Base-by-base conservation (phyloP, 2,888 invertebrate genomes). In the Yponomeuta plumbellus region DNA sequence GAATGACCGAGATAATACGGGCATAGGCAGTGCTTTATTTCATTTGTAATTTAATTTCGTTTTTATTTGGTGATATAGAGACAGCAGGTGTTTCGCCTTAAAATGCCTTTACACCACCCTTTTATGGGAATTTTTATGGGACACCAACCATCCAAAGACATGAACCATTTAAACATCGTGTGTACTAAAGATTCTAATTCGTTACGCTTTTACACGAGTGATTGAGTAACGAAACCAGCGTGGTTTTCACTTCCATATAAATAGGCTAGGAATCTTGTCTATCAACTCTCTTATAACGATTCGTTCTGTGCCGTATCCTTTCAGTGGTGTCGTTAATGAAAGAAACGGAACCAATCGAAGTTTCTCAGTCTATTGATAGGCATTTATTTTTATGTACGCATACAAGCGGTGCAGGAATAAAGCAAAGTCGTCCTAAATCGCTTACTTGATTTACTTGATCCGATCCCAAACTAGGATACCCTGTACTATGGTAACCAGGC, bases 291-390 rank as follows among this genome's bases (percentile, higher is more conserved):
- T 52, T 17, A 52, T 52, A 17, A 52, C 44, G 44, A 52, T 52
- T 52, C 44, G 44, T 52, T 52, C 44, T 52, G 44, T 52, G 44
- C 44, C 44, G 44, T 52, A 52, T 52, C 44, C 44, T 52, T 52
- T 52, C 44, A 52, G 44, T 17, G 13, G 17, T 4, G 44, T 52
- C 44, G 44, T 17, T 52, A 52, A 17, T 34, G 34, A 52, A 52
- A 52, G 44, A 52, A 52, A 52, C 44, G 44, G 44, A 52, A 52
- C 44, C 5, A 52, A 52, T 52, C 44, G 13, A 52, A 34, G 8
- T 34, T 34, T 34, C 34, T 34, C 34, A 10, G 5, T 34, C 34
- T 34, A 34, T 34, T 34, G 5, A 10, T 34, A 34, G 34, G 34
- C 34, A 34, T 34, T 10, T 34, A 34, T 6, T 34, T 34, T 10